Evolutionary conservation across 2,113 vertebrate species (phyloP), one percentile per base, ranked within the genome.

Genomic region (Corythornis cristatus): DNA sequence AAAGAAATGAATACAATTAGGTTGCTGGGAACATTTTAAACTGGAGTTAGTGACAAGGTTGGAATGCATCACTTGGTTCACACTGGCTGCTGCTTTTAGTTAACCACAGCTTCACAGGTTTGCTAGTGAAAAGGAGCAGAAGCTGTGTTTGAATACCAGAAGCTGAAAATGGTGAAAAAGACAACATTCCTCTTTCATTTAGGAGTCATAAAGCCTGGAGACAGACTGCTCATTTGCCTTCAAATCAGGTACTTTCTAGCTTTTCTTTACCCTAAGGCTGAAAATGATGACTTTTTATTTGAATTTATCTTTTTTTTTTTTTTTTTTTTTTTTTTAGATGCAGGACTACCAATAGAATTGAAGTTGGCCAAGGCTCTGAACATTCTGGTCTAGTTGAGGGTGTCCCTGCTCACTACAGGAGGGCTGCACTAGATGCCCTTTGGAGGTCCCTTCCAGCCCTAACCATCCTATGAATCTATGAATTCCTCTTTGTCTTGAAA

Each of bases 1-100:
- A 96, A 96, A 96, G 56, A 97, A 84, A 95, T 66, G 2, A 61
- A 93, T 17, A 76, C 35, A 54, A 56, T 97, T 88, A 97, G 42
- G 43, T 33, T 62, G n/a, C 28, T 28, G 56, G 58, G 62, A 91
- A 79, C 16, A 80, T 83, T 91, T 92, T 79, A 46, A 72, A 89
- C 46, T 45, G 58, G 65, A 89, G 83, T 33, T 46, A 91, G 22
- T 3, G 11, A 48, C 29, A 46, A 46, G 66, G 37, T 21, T 71
- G 1, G 3, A 92, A 67, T 1, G 2, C 51, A 48, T 53, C 31
- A 61, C 33, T 84, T 40, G 33, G 42, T 92, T 81, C 3, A 1
- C 40, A 65, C 31, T 73, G 29, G 9, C n/a, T 74, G 72, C 46
- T 75, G 31, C 23, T 78, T 83, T 85, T 31, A 66, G 51, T 70